These are phyloP conservation scores for Cranoglanis bouderius DNA, from an alignment of 2,113 vertebrate genomes.

Conservation along the genomic window DNA sequence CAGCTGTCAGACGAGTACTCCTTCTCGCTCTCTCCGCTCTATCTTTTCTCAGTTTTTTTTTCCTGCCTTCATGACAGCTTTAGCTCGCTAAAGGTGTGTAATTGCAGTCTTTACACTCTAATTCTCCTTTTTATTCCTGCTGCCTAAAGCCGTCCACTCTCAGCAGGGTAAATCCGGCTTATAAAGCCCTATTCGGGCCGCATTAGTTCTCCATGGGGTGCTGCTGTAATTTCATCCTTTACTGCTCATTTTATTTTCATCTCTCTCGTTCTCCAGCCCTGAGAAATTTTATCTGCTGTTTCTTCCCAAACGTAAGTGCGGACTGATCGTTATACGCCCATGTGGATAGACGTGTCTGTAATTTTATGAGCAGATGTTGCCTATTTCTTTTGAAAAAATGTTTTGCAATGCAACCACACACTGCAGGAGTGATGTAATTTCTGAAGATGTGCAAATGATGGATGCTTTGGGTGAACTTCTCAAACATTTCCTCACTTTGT, in stretches of 20 bases:
- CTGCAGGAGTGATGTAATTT: neutral
- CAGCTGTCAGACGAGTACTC: conserved; percentile 23
- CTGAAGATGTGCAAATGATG: neutral
- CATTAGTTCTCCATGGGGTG: conserved; percentile 4
- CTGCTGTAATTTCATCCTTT: conserved; percentile 25
- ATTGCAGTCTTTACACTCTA: conserved; percentile 29
- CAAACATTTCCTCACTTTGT: neutral
- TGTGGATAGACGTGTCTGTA: neutral
- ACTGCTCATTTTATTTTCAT: conserved; percentile 5
- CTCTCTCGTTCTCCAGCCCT: neutral
- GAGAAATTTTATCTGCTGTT: neutral
- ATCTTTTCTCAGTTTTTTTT: neutral
- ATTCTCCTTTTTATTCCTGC: conserved; percentile 12
- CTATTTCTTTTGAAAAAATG: neutral
- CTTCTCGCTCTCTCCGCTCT: neutral
- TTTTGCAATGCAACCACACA: neutral
- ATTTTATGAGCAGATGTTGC: neutral
- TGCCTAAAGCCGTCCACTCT: conserved; percentile 7
- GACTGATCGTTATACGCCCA: neutral
- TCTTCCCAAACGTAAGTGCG: too few relatives aligned
- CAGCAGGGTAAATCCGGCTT: conserved; percentile 4
- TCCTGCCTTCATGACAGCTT: neutral
- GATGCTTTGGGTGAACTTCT: neutral
- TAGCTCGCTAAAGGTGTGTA: conserved; percentile 12
- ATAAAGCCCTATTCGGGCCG: neutral